Evolutionary conservation across 2,888 invertebrate species (phyloP).

Genomic region (Melieria crassipennis): DNA sequence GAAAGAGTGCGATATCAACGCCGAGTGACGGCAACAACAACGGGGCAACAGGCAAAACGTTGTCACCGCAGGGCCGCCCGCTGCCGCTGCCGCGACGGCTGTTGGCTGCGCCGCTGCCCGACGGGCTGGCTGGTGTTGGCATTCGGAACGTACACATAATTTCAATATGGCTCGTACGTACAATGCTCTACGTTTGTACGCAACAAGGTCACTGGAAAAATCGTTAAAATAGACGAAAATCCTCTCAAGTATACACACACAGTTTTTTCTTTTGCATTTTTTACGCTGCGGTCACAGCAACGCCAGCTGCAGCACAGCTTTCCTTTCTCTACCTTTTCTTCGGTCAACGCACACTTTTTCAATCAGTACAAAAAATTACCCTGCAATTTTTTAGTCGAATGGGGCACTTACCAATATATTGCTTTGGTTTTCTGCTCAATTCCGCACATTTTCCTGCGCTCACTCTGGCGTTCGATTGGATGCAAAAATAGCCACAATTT

Average conservation of each 20-base stretch:
- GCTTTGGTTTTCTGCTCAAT: not conserved
- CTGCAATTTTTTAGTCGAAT: not conserved
- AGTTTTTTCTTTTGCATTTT: constrained; percentile 37
- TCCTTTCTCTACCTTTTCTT: constrained; percentile 25
- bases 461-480: not conserved
- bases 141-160: too few relatives aligned
- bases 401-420: constrained; percentile 24
- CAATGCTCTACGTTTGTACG: constrained; percentile 47
- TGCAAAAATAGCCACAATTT: too few relatives aligned
- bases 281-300: constrained; percentile 12
- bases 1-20: too few relatives aligned
- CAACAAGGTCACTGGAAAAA: constrained; percentile 67
- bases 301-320: constrained; percentile 15
- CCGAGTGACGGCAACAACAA: too few relatives aligned
- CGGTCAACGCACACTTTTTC: constrained; percentile 12
- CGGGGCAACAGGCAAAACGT: too few relatives aligned
- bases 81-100: not conserved
- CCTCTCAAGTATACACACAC: constrained; percentile 50
- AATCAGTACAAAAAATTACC: not conserved
- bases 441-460: not conserved
- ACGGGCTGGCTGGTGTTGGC: too few relatives aligned
- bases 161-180: too few relatives aligned
- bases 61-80: too few relatives aligned
- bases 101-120: too few relatives aligned
- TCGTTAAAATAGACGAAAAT: constrained; percentile 58